Conservation (phyloP, 2,797 vertebrate genomes). For the Xerus rutilus region DNA sequence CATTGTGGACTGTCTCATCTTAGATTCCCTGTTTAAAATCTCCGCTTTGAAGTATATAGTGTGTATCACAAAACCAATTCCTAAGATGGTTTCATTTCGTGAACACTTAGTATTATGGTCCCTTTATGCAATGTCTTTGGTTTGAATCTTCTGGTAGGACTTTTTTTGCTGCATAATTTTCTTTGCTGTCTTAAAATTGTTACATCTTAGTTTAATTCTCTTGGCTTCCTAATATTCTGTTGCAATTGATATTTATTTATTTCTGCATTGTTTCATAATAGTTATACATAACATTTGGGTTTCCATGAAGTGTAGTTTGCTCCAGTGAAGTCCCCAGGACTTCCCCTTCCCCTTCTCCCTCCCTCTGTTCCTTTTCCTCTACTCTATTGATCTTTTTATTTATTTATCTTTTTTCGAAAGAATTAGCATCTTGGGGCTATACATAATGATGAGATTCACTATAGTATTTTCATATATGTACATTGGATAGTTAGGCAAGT, state of each 20-base stretch:
- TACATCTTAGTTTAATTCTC: neutral
- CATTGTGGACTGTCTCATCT: constrained; percentile 67
- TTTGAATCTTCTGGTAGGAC: neutral
- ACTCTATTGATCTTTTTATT: too few species aligned
- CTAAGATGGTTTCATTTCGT: neutral
- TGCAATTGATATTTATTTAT: neutral
- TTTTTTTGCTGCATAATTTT: neutral
- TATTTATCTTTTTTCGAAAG: too few species aligned
- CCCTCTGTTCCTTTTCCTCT: too few species aligned
- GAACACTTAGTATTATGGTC: neutral
- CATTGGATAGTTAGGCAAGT: too few species aligned
- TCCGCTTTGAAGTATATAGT: neutral
- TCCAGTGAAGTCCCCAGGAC: too few species aligned
- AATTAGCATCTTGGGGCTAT: too few species aligned
- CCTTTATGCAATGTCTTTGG: fast-evolving
- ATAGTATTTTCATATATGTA: too few species aligned
- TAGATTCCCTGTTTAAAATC: constrained; percentile 51
- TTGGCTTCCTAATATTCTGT: neutral
- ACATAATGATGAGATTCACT: too few species aligned
- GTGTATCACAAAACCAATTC: neutral
- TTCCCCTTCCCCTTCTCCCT: too few species aligned
- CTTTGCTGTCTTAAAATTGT: neutral
- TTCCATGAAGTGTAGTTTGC: too few species aligned
- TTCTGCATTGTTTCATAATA: too few species aligned
- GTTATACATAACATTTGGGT: too few species aligned